phyloP scores from a whole-genome alignment of 2,113 vertebrate genomes.

The Machaerirhynchus nigripectus region DNA sequence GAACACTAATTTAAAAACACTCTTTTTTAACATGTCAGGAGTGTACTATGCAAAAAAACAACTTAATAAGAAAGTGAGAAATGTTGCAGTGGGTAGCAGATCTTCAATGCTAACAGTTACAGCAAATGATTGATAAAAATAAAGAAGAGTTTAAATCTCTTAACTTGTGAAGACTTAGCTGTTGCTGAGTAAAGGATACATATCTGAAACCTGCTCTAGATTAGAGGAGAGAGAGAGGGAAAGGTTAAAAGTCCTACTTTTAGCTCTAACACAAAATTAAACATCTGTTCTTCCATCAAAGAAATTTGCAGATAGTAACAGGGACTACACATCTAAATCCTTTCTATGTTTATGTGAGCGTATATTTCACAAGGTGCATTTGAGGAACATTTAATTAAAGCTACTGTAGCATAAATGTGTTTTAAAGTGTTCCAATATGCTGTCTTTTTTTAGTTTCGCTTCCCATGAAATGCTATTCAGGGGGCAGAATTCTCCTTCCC shows the following conservation, averaged over 20 bases:
- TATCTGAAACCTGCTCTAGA: not conserved
- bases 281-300: not conserved
- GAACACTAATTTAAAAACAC: constrained; percentile 53
- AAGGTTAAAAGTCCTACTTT: constrained; percentile 46
- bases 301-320: constrained; percentile 4
- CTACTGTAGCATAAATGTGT: not conserved
- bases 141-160: not conserved
- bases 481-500: not conserved
- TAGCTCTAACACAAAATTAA: constrained; percentile 6
- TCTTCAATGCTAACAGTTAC: not conserved
- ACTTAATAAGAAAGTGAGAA: constrained; percentile 48
- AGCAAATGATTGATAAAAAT: not conserved
- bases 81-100: not conserved
- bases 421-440: not conserved
- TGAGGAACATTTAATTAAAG: constrained; percentile 17
- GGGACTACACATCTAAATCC: constrained; percentile 7
- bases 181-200: not conserved
- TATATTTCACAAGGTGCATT: not conserved
- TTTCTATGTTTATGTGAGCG: not conserved
- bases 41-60: constrained; percentile 1
- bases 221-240: constrained; percentile 2
- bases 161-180: constrained; percentile 13
- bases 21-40: constrained; percentile 48
- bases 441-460: not conserved
- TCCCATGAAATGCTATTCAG: not conserved